Evolutionary conservation across 2,113 vertebrate genomes (phyloP), one percentile per base, ranked within the genome.

Genomic region (Pterocles orientalis): DNA sequence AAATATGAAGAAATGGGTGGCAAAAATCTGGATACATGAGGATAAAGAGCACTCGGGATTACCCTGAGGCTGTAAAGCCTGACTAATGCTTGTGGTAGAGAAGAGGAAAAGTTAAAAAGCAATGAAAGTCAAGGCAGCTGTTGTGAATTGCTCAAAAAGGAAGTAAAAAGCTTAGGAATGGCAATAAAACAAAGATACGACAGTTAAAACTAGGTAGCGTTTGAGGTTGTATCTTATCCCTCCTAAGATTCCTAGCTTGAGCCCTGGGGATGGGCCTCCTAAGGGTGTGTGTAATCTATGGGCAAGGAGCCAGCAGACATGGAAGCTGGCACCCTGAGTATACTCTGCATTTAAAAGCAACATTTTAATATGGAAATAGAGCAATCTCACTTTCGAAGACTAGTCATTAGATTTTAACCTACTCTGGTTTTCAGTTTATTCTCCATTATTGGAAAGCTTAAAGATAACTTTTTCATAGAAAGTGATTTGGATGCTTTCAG

Each of bases 61-160:
- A 91, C 7, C 17, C 53, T 77, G 36, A 77, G 69, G 88, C 14
- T 53, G 15, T 91, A 96, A 96, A 88, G 24, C 53, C n/a, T 88
- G 56, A 95, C 5, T 58, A 85, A 57, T 76, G 80, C 62, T 94
- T 94, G 80, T 60, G 18, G n/a, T 41, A 87, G 61, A 71, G 66
- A 81, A 85, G 61, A 95, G 72, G 45, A 94, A 89, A 95, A 94
- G 71, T 79, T 90, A 95, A 92, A 87, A 91, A 8, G 31, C 81
- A 82, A 90, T 43, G 90, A 66, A 96, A 97, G 82, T 92, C 85
- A 93, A 86, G 58, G 58, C 61, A 78, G 47, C 62, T 94, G 45
- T 70, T 83, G 70, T 24, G 19, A 60, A 80, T 88, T 94, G 85
- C 68, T 88, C 62, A 90, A 85, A 85, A 90, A 18, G 85, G 68